Conservation (phyloP, 2,797 vertebrate species). For the Morelia viridis region DNA sequence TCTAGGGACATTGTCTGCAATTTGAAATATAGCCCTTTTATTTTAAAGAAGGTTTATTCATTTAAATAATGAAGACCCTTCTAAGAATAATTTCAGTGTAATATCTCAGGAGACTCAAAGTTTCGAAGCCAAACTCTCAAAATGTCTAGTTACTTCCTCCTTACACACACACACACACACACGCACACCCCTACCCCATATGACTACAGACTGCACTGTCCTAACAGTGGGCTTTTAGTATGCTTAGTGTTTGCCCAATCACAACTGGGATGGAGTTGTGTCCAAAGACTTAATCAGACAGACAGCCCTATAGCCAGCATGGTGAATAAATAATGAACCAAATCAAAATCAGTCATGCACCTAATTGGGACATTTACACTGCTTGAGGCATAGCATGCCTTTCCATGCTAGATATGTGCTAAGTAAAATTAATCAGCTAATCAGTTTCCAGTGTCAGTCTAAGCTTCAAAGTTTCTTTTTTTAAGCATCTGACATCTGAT, state of each 20-base stretch:
- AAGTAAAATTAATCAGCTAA: constrained; percentile 69
- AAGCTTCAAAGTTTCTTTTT: constrained; percentile 47
- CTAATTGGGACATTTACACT: constrained; percentile 78
- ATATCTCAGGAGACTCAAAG: neutral
- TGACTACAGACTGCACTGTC: neutral
- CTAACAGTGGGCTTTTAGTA: constrained; percentile 27
- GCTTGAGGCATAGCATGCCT: constrained; percentile 50
- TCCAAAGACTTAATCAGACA: constrained; percentile 63
- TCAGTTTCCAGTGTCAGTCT: constrained; percentile 53
- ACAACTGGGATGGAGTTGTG: constrained; percentile 54
- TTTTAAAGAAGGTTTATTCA: constrained; percentile 2
- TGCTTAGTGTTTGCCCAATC: constrained; percentile 46
- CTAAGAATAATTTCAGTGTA: constrained; percentile 7
- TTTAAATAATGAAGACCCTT: neutral
- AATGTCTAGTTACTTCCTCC: neutral
- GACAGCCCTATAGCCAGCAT: constrained; percentile 62
- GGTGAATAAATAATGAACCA: constrained; percentile 72
- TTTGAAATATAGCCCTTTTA: neutral
- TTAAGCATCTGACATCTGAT: constrained; percentile 15
- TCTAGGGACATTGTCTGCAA: neutral
- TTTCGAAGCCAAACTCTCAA: constrained; percentile 23
- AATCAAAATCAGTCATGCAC: constrained; percentile 77
- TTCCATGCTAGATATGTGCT: constrained; percentile 69
- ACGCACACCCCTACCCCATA: neutral
- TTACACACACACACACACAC: neutral